Evolutionary conservation across 2,888 invertebrate genomes (phyloP), one percentile per base, ranked within the genome.

Genomic region (Eristalis pertinax): DNA sequence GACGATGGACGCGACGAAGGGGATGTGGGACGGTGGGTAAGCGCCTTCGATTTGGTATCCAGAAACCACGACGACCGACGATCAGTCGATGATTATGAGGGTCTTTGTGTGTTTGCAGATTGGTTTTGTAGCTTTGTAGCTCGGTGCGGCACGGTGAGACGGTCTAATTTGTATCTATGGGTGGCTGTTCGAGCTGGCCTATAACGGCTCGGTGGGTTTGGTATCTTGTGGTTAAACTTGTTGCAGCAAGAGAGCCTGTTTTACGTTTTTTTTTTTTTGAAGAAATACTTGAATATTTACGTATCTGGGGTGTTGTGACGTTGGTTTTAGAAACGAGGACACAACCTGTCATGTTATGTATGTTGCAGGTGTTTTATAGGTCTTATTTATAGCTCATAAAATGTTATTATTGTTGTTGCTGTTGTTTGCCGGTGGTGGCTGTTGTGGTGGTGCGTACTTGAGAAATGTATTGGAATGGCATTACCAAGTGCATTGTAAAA

Each of bases 221-320:
- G 78, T 86, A 70, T 78, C 74, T 86, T 86, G 86, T 75, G 86
- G 86, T 86, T 86, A n/a, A 69, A 86, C 86, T 86, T 78, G 86
- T 86, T 86, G 78, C 86, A 83, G 7, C 50, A 50, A 50, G 19
- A 83, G 74, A 86, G 86, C 86, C 78, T 75, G 86, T 78, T 86
- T 83, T 35, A 26, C 2, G 4, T 13, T 13, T 60, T 60, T 4
- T 10, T 26, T 60, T 60, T 26, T 60, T 24, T 4, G 4, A 50
- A 86, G 77, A 77, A 82, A 85, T 77, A 86, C 85, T 41, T 60
- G 60, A 13, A 50, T 50, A 8, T 50, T 50, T 50, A 50, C 68
- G 82, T 85, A 73, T 77, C 73, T 78, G 32, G 41, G 56, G 19
- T 84, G 69, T 82, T 82, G 70, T 82, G 81, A 82, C 75, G 81